Evolutionary conservation across 2,888 invertebrate genomes (phyloP).

Genomic region (Salticus scenicus): DNA sequence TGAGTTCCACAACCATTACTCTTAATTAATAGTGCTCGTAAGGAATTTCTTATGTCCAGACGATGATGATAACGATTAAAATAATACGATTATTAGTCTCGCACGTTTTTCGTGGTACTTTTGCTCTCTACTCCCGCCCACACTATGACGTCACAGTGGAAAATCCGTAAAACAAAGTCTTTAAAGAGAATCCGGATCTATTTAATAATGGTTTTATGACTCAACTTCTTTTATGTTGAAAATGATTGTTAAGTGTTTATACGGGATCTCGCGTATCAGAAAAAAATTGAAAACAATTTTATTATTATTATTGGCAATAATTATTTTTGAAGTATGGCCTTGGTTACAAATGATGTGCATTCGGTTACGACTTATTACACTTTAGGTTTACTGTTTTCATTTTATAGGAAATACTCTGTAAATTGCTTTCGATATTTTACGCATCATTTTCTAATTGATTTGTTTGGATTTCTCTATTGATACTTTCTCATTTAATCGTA

Average conservation of each 20-base stretch:
- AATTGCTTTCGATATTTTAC: no score
- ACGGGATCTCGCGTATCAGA: no score
- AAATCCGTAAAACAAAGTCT: slow-evolving; percentile 39
- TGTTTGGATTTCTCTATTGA: no score
- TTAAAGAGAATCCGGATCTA: slow-evolving; percentile 58
- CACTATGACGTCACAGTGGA: slow-evolving; percentile 56
- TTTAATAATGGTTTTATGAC: slow-evolving; percentile 15
- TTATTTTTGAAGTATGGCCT: no score
- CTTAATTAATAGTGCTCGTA: slow-evolving; percentile 58
- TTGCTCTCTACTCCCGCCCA: slow-evolving; percentile 50
- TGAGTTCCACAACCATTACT: slow-evolving; percentile 24
- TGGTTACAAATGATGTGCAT: no score
- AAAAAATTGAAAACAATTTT: no score
- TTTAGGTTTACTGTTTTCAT: no score
- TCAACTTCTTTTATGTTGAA: background rate
- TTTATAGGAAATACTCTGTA: no score
- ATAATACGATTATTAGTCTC: slow-evolving; percentile 54
- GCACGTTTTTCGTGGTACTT: slow-evolving; percentile 60
- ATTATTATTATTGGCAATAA: no score
- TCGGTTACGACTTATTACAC: no score
- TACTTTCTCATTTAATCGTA: no score
- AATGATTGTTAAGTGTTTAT: background rate
- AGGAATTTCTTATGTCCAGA: slow-evolving; percentile 28
- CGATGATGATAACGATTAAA: slow-evolving; percentile 61
- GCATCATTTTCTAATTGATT: no score